Conservation (phyloP, 53 echinoderm and acorn worm species). For the Hippasteria phrygiana region DNA sequence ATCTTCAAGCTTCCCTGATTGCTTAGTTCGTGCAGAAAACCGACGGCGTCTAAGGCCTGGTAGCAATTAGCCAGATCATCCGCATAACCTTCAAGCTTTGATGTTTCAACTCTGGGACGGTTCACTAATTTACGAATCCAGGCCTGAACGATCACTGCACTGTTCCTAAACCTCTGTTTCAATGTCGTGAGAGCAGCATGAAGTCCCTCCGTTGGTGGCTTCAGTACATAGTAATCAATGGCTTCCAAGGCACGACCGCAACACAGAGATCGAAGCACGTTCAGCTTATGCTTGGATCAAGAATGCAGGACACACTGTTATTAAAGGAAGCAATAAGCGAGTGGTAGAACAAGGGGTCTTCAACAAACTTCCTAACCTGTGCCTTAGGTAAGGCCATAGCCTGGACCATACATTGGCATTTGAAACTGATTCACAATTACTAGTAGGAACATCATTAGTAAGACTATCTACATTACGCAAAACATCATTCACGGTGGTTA, state of each 20-base stretch:
- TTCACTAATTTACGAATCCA: slow-evolving; percentile 53
- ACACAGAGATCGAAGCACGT: slow-evolving; percentile 56
- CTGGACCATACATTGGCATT: slow-evolving; percentile 7
- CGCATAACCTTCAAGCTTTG: slow-evolving; percentile 6
- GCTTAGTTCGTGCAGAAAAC: slow-evolving; percentile 35
- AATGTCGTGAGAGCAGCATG: slow-evolving; percentile 51
- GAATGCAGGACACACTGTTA: slow-evolving; percentile 54
- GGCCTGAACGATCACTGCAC: slow-evolving; percentile 54
- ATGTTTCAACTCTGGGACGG: background rate
- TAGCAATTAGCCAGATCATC: slow-evolving; percentile 54
- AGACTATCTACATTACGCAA: background rate
- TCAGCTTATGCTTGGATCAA: slow-evolving; percentile 53
- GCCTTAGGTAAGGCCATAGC: slow-evolving; percentile 26
- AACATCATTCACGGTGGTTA: background rate
- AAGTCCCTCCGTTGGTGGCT: slow-evolving; percentile 48
- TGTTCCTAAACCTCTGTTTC: slow-evolving; percentile 68
- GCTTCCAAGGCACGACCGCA: slow-evolving; percentile 57
- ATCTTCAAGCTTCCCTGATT: slow-evolving; percentile 63
- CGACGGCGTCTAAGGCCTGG: slow-evolving; percentile 16
- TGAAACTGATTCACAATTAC: slow-evolving; percentile 15
- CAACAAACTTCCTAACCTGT: slow-evolving; percentile 60
- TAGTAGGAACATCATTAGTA: slow-evolving; percentile 36
- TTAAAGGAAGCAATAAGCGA: slow-evolving; percentile 58
- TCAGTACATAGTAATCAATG: slow-evolving; percentile 64
- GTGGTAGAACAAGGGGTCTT: slow-evolving; percentile 62